Evolutionary conservation across 2,888 invertebrate species (phyloP), one percentile per base, ranked within the genome.

Genomic region (Xestia sexstrigata): DNA sequence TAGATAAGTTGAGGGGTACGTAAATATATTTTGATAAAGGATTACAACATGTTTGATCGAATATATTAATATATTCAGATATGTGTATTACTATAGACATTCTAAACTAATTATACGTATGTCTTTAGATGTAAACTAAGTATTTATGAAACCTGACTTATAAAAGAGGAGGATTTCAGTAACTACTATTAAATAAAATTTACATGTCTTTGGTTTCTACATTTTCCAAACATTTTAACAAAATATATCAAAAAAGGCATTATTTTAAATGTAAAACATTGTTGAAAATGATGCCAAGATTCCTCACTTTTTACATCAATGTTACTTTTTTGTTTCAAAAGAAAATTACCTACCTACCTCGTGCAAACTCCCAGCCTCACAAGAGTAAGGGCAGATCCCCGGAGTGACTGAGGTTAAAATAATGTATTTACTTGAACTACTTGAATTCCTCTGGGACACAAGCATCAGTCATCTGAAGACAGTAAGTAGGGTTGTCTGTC

Each of bases 351-450:
- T 65, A 15, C 15, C 15, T 15, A n/a, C 39, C 62, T 62, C n/a
- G 62, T 76, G 63, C 30, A 58, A 65, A 66, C 58, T 76, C 26
- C 30, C 52, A 71, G 45, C n/a, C 35, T 45, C 70, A 49, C 42
- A 17, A 6, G 45, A 58, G 74, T 30, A 49, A 60, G 68, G 60
- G 62, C 49, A 45, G 13, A 70, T 60, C 73, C 77, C 86, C 26
- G 5, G 72, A 70, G 83, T 77, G 88, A 84, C 77, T 55, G 77
- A 73, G 78, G 88, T 86, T 83, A 80, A 81, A 86, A 86, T 88
- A 86, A 84, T 70, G 83, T 81, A 78, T 84, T 88, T 88, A 84
- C 76, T 78, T 35, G 77, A 86, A 88, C 78, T 86, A 88, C 77
- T 86, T 66, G 68, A 23, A 72, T 70, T 55, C 79, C 77, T 78